phyloP scores from a whole-genome alignment of 2,113 vertebrate genomes.

The Pungitius pungitius region DNA sequence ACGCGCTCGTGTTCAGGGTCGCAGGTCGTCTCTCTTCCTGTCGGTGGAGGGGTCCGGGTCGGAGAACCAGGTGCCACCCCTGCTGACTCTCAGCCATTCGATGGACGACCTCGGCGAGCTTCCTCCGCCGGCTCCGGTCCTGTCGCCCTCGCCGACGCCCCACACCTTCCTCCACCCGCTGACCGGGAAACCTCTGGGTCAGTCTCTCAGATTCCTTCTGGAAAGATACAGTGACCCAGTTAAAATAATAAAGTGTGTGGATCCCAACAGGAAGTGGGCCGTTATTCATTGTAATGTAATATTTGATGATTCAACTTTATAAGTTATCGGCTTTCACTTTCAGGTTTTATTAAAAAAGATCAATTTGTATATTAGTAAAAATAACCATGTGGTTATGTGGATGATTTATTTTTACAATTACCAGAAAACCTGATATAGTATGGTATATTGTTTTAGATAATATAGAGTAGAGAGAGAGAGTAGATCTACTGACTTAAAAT shows the following conservation, averaged over 20 bases:
- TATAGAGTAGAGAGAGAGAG: too few relatives aligned
- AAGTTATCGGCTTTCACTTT: not conserved
- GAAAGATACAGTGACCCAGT: not conserved
- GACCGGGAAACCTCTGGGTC: conserved; percentile 91
- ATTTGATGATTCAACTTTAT: not conserved
- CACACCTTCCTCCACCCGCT: conserved; percentile 97
- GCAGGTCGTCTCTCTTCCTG: conserved; percentile 95
- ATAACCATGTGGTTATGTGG: too few relatives aligned
- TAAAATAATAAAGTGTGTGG: not conserved
- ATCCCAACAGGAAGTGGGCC: not conserved
- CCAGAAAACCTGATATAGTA: too few relatives aligned
- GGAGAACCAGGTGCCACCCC: conserved; percentile 81
- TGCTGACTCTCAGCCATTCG: conserved; percentile 93
- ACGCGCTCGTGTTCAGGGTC: conserved; percentile 79
- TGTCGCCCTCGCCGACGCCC: conserved; percentile 85
- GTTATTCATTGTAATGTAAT: too few relatives aligned
- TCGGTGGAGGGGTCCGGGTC: conserved; percentile 91
- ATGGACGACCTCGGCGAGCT: conserved; percentile 94
- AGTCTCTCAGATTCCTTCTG: conserved; percentile 19
- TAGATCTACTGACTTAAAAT: not conserved
- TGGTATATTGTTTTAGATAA: too few relatives aligned
- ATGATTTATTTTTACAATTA: too few relatives aligned
- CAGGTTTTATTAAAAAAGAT: not conserved
- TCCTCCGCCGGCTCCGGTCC: conserved; percentile 91
- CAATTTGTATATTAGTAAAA: not conserved